phyloP scores from a whole-genome alignment of 2,797 vertebrate species.

The Phrynocephalus guinanensis region DNA sequence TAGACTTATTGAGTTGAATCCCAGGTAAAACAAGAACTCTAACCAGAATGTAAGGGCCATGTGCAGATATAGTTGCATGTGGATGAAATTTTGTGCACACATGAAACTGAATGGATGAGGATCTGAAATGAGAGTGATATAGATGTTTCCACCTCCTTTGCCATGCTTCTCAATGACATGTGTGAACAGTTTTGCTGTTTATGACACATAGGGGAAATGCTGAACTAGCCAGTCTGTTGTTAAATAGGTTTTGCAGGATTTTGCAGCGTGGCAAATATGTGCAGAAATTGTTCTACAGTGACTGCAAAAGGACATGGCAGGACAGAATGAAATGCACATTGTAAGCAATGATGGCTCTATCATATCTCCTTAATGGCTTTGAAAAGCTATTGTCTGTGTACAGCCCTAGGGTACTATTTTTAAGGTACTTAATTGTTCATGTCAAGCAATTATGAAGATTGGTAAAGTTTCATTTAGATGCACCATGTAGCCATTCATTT shows the following conservation, averaged over 20 bases:
- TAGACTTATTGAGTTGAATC: neutral
- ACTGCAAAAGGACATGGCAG: neutral
- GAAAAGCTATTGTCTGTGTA: neutral
- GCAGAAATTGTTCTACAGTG: neutral
- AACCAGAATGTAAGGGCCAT: no score
- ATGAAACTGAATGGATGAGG: neutral
- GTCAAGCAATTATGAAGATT: conserved; percentile 12
- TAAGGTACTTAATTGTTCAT: conserved; percentile 14
- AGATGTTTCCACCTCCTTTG: neutral
- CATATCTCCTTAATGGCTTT: neutral
- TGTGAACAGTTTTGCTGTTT: neutral
- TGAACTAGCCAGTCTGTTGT: neutral
- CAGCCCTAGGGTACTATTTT: neutral
- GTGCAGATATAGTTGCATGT: neutral
- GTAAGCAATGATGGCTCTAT: neutral
- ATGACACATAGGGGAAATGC: neutral
- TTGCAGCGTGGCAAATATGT: neutral
- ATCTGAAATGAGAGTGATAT: neutral
- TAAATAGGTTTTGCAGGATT: neutral
- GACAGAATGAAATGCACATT: neutral
- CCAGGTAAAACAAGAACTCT: neutral
- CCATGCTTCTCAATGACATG: neutral
- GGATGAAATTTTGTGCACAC: neutral
- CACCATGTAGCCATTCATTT: neutral
- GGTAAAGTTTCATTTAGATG: conserved; percentile 10